phyloP scores from a whole-genome alignment of 2,888 invertebrate species.

The Phorcus lineatus region DNA sequence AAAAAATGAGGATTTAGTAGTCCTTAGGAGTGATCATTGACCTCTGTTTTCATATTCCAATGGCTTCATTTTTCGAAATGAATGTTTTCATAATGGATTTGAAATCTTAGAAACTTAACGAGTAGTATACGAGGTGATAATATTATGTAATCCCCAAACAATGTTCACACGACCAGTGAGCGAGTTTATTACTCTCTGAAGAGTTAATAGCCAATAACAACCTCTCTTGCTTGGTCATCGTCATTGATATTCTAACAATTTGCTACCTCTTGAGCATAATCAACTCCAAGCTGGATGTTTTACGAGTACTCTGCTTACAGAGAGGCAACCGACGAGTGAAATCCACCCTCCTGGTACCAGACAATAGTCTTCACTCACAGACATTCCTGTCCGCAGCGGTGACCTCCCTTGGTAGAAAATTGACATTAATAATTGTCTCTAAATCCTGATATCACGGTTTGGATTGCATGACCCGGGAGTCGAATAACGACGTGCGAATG shows the following conservation, averaged over 20 bases:
- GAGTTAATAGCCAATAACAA: too few species aligned
- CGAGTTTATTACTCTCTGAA: too few species aligned
- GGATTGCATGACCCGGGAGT: background rate
- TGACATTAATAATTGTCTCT: constrained; percentile 15
- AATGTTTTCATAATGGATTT: too few species aligned
- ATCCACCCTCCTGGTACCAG: background rate
- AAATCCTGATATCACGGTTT: background rate
- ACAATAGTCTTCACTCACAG: background rate
- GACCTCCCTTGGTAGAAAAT: background rate
- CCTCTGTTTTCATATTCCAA: too few species aligned
- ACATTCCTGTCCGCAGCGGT: background rate
- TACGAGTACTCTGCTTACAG: constrained; percentile 7
- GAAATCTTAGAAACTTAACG: too few species aligned
- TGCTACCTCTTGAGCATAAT: background rate
- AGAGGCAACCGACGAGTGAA: background rate
- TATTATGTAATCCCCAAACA: too few species aligned
- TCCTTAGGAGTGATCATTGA: too few species aligned
- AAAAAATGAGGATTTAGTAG: too few species aligned
- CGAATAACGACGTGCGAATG: background rate
- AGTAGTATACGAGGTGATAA: too few species aligned
- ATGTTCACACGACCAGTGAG: too few species aligned
- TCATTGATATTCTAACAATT: background rate
- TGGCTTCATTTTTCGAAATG: too few species aligned
- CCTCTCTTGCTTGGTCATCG: too few species aligned
- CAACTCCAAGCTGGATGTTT: background rate